Conservation (phyloP, 2,888 invertebrate species). For the Andrena camellia region DNA sequence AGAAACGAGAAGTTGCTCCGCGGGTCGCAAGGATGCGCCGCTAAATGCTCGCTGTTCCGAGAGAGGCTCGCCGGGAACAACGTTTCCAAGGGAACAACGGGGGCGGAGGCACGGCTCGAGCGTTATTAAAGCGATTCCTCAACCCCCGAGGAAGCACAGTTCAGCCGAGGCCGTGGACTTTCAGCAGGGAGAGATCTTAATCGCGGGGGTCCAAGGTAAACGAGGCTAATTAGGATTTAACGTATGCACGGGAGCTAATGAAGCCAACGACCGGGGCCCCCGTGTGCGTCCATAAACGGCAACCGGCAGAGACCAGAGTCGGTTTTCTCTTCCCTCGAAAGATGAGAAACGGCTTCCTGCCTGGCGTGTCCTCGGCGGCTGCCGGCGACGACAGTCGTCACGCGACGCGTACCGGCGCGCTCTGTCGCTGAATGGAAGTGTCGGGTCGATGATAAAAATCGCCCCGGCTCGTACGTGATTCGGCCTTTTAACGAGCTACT, state of each 20-base stretch:
- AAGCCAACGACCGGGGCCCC: conserved; percentile 60
- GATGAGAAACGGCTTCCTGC: conserved; percentile 43
- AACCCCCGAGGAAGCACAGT: too few relatives aligned
- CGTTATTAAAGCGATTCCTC: conserved; percentile 4
- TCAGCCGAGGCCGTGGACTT: too few relatives aligned
- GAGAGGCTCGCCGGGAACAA: neutral
- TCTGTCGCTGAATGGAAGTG: conserved; percentile 12
- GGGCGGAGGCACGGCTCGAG: neutral
- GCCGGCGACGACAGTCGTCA: conserved; percentile 7
- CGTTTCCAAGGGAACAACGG: neutral
- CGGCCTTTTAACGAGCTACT: conserved; percentile 54
- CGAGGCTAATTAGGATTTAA: conserved; percentile 74
- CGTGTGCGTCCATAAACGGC: conserved; percentile 45
- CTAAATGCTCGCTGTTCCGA: neutral
- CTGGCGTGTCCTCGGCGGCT: conserved; percentile 28
- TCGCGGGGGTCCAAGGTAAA: conserved; percentile 59
- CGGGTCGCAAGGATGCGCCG: neutral
- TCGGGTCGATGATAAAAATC: conserved; percentile 54
- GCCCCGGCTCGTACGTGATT: conserved; percentile 40
- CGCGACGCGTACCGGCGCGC: neutral
- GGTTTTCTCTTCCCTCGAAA: conserved; percentile 39
- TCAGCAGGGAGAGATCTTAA: conserved; percentile 50
- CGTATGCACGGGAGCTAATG: conserved; percentile 69
- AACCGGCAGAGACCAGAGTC: conserved; percentile 40
- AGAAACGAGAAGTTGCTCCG: conserved; percentile 12